Percentiles rank a stretch among this genome's conserved stretches.
Evolutionary conservation across 2,113 vertebrate species (phyloP).

Genomic region (Brienomyrus longianalis): DNA sequence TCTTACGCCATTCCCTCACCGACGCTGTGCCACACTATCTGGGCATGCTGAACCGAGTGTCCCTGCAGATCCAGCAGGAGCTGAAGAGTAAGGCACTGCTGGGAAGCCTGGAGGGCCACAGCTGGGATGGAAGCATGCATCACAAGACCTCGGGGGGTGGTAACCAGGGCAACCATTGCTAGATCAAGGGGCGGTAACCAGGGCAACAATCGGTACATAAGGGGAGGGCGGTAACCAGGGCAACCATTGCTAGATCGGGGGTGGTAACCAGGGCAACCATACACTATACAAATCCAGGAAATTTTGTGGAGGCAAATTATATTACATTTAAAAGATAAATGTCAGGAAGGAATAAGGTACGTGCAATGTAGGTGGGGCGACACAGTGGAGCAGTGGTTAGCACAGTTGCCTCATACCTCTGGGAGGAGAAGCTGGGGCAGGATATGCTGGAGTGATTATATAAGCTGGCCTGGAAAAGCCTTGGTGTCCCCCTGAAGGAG

Average conservation of each 20-base stretch:
- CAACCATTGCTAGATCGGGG: not conserved
- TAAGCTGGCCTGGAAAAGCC: not conserved
- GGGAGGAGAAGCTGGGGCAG: too few relatives aligned
- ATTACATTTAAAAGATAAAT: not conserved
- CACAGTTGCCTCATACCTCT: not conserved
- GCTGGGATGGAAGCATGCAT: not conserved
- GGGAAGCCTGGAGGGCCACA: not conserved
- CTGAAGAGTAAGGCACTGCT: constrained; percentile 64
- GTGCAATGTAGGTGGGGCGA: not conserved
- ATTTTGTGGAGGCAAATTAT: not conserved
- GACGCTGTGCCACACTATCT: constrained; percentile 51
- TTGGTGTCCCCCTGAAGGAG: not conserved
- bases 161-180: not conserved
- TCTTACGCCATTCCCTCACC: constrained; percentile 40
- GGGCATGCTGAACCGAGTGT: constrained; percentile 47
- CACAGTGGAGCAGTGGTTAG: not conserved
- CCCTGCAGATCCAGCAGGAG: constrained; percentile 64
- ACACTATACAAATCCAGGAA: not conserved
- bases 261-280: not conserved
- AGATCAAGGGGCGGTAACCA: not conserved
- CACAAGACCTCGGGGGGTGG: not conserved
- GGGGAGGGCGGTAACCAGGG: too few relatives aligned
- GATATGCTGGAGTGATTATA: too few relatives aligned
- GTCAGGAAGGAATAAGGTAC: not conserved
- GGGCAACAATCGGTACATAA: not conserved